Evolutionary conservation across 2,797 vertebrate species (phyloP), one percentile per base, ranked within the genome.

Genomic region (Melanotaenia pygmaea): DNA sequence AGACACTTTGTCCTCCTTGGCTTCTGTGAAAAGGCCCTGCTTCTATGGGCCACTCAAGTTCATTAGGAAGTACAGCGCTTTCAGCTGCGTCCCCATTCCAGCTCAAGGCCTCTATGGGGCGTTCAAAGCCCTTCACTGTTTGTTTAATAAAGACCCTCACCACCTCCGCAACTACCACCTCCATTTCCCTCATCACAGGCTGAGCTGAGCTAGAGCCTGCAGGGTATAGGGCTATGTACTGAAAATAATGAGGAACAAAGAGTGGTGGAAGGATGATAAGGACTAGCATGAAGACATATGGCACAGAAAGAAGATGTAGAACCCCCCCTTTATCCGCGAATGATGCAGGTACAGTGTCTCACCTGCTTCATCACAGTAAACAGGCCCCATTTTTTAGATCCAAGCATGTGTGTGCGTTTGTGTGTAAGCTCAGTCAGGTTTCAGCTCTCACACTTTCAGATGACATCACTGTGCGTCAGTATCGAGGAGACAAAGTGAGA

Each of bases 21-120:
- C 91, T 89, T 87, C 80, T 77, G 77, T 92, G 84, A 93, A 95
- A 94, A 86, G 83, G 69, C 80, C 72, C 78, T 32, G 77, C 78
- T 88, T 92, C 89, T 94, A 93, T 93, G 91, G 82, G 86, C 88
- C 93, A 93, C 94, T 95, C 87, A 60, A 94, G 94, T 93, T 95
- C 92, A 95, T 95, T 95, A 95, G 90, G 86, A 88, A 93, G 90
- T 74, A 85, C 80, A 88, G 87, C 59, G 84, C 91, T 92, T 94
- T 94, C 91, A 94, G 89, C 71, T 62, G 82, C 81, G 78, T 87
- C 85, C 89, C 89, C 88, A 89, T 92, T 93, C 89, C 84, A 83
- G 90, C 78, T 88, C 84, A 75, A 84, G 82, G 81, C 83, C 84
- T 94, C 87, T 92, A 92, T 86, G 83, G 91, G 86, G 93, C 91